These are phyloP conservation scores for Stigmatopora argus DNA, from an alignment of 2,113 vertebrate genomes.

Conservation along the genomic window DNA sequence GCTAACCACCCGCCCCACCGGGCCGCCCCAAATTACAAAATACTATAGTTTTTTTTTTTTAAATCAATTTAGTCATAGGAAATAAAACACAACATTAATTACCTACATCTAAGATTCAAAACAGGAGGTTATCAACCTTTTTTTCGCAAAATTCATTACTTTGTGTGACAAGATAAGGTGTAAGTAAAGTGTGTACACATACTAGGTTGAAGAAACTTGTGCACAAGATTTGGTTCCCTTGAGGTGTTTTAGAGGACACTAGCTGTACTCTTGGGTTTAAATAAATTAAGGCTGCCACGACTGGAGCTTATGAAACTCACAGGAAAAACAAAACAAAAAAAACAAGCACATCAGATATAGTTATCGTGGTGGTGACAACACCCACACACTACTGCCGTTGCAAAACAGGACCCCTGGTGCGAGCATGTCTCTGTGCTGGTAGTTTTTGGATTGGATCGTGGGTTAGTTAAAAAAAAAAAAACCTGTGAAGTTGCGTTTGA, in stretches of 20 bases:
- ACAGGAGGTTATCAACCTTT: background rate
- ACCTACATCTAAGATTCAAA: background rate
- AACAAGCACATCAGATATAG: constrained; percentile 7
- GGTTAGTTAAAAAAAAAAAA: constrained; percentile 7
- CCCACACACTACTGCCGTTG: background rate
- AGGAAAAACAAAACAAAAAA: constrained; percentile 35
- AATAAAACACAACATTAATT: background rate
- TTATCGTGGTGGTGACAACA: background rate
- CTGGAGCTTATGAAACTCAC: constrained; percentile 45
- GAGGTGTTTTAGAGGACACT: no score
- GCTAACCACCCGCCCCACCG: no score
- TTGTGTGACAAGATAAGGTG: no score
- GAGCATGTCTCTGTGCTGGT: background rate
- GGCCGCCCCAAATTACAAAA: no score
- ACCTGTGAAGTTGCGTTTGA: background rate
- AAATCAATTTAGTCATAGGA: no score
- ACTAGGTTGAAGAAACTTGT: background rate
- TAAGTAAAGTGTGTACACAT: background rate
- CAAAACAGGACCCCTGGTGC: background rate
- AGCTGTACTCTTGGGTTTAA: constrained; percentile 35
- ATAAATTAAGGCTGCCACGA: constrained; percentile 37
- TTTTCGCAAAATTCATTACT: no score
- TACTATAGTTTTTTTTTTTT: no score
- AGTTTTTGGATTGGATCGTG: background rate
- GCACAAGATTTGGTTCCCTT: background rate